Evolutionary conservation across 2,888 invertebrate genomes (phyloP).

Genomic region (Pachydiplax longipennis): DNA sequence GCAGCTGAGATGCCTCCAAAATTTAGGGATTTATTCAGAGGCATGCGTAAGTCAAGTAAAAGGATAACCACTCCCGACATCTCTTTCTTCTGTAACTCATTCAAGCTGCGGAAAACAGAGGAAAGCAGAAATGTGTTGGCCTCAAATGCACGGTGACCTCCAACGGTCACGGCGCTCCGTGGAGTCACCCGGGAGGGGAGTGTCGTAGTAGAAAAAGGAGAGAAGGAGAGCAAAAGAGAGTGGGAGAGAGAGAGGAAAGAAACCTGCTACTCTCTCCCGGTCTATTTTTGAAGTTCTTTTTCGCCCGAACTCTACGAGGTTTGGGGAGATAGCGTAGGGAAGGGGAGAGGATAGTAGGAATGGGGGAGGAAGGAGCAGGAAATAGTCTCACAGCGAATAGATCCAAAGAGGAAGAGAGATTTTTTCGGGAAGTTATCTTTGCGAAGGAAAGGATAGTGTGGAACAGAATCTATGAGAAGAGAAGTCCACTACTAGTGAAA

Average conservation of each 20-base stretch:
- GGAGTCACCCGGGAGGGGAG: background rate
- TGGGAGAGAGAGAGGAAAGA: background rate
- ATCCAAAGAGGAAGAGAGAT: background rate
- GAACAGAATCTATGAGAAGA: background rate
- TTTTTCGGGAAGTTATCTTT: background rate
- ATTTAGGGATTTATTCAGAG: too few relatives aligned
- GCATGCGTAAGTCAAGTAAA: too few relatives aligned
- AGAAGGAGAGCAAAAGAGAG: background rate
- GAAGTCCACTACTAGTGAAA: background rate
- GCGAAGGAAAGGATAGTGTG: background rate
- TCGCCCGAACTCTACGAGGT: background rate
- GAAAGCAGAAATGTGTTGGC: background rate
- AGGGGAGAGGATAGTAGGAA: background rate
- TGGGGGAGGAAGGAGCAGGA: background rate
- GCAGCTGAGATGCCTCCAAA: too few relatives aligned
- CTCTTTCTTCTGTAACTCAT: too few relatives aligned
- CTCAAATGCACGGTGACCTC: background rate
- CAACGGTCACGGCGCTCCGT: background rate
- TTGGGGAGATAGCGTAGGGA: background rate
- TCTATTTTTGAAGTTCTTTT: background rate
- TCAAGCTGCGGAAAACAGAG: background rate
- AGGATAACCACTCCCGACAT: too few relatives aligned
- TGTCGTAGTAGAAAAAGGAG: background rate
- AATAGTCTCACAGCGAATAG: background rate
- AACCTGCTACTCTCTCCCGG: background rate